Conservation (phyloP, 2,797 vertebrate genomes). For the Cyprinella venusta region DNA sequence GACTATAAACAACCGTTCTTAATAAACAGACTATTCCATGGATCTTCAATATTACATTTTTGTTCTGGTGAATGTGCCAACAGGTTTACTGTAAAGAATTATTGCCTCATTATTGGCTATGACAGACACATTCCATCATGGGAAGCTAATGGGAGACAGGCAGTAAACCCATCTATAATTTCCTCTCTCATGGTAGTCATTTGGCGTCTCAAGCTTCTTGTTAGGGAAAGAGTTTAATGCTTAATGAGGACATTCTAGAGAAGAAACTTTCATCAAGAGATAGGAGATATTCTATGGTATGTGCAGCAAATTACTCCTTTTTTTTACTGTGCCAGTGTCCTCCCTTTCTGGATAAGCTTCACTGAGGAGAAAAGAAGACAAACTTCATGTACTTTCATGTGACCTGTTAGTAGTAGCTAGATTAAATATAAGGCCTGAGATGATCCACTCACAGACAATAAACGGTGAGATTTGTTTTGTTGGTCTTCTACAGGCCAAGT, state of each 20-base stretch:
- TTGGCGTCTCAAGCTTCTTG: conserved; percentile 21
- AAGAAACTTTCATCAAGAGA: conserved; percentile 29
- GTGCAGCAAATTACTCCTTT: conserved; percentile 15
- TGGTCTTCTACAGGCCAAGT: not conserved
- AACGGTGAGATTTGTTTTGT: not conserved
- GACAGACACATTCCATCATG: conserved; percentile 17
- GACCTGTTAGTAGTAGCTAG: not conserved
- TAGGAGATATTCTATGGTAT: conserved; percentile 13
- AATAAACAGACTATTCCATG: conserved; percentile 9
- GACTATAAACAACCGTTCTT: conserved; percentile 1
- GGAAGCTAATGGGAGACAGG: conserved; percentile 46
- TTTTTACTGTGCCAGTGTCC: not conserved
- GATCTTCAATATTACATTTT: conserved; percentile 1
- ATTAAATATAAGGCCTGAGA: not conserved
- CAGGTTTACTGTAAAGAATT: conserved; percentile 29
- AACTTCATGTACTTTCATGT: not conserved
- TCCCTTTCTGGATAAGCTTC: conserved; percentile 4
- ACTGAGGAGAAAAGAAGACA: not conserved
- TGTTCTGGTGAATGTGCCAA: not conserved
- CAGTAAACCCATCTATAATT: conserved; percentile 49
- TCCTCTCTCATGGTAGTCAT: conserved; percentile 42
- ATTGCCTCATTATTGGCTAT: conserved; percentile 14
- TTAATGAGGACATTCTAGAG: conserved; percentile 35
- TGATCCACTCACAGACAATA: not conserved
- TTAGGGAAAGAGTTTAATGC: not conserved